Conservation (phyloP, 2,797 vertebrate genomes). For the Hippoglossus hippoglossus region DNA sequence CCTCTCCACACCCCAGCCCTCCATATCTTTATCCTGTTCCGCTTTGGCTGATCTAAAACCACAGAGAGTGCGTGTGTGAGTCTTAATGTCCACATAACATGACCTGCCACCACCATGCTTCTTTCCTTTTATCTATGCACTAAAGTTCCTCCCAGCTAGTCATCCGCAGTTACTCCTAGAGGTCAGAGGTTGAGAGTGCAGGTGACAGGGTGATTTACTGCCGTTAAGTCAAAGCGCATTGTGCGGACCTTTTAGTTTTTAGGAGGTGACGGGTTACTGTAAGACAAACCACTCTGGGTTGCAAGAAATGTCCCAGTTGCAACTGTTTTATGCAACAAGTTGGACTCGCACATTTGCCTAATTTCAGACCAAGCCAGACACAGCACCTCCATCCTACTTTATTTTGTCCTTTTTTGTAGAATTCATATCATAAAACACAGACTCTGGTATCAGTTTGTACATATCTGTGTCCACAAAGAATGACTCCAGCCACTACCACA, state of each 20-base stretch:
- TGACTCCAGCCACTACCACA: constrained; percentile 24
- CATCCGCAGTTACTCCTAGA: constrained; percentile 24
- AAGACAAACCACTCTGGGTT: constrained; percentile 13
- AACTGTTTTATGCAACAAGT: constrained; percentile 9
- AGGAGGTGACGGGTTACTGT: constrained; percentile 1
- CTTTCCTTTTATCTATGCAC: constrained; percentile 13
- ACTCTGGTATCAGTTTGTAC: neutral
- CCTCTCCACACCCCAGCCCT: neutral
- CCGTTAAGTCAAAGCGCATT: constrained; percentile 17
- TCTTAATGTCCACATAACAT: constrained; percentile 39
- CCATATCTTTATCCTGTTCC: neutral
- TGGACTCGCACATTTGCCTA: neutral
- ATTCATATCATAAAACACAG: neutral
- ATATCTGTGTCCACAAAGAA: constrained; percentile 37
- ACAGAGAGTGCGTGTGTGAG: neutral
- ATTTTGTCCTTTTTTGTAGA: constrained; percentile 1
- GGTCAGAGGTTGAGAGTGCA: constrained; percentile 38
- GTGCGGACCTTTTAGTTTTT: constrained; percentile 32
- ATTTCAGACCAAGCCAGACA: neutral
- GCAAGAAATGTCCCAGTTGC: neutral
- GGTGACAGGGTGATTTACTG: constrained; percentile 35
- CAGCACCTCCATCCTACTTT: neutral
- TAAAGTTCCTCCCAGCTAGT: constrained; percentile 8
- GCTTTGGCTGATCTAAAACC: neutral
- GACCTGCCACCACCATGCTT: constrained; percentile 21